Evolutionary conservation across 2,888 invertebrate species (phyloP), one percentile per base, ranked within the genome.

Genomic region (Scrobipalpa costella): DNA sequence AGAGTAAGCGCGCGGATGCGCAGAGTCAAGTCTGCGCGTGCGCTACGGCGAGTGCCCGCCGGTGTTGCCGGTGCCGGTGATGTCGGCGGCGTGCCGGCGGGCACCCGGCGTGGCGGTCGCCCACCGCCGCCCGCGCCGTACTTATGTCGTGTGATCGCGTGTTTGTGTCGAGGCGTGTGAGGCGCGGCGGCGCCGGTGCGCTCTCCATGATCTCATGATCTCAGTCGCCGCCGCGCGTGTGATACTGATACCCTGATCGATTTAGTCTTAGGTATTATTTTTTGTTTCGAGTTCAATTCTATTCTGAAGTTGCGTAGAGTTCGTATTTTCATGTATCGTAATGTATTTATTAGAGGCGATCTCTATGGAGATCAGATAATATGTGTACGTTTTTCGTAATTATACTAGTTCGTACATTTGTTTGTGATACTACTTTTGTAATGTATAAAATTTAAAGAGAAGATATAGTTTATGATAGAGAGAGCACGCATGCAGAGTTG

Each of bases 351-450:
- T 88, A 87, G 88, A 86, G 84, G 77, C 82, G 88, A 78, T 77
- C 88, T 81, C 85, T 76, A 74, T 70, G 75, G 83, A 72, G 81
- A 71, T 79, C 80, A 71, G 77, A 78, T 57, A 67, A 76, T 86
- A 85, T 85, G 84, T 86, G 85, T 84, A 86, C 84, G 85, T 85
- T 86, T 86, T 85, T 89, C 83, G 85, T 89, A 88, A 86, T 85
- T 88, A 88, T 88, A 90, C 90, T 89, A 88, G 90, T 88, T 90
- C 83, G 91, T 92, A 92, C 91, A 90, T 91, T 92, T 90, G 88
- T 92, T 92, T 92, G 92, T 92, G 92, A 92, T 92, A 92, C 91
- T 92, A 92, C 92, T 88, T 90, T 90, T 91, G 90, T 91, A 90
- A 91, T 90, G 86, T 88, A 88, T 88, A 88, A 88, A 90, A 83